phyloP scores from a whole-genome alignment of 1,140 invertebrate species.

The Hyposmocoma kahamanoa region DNA sequence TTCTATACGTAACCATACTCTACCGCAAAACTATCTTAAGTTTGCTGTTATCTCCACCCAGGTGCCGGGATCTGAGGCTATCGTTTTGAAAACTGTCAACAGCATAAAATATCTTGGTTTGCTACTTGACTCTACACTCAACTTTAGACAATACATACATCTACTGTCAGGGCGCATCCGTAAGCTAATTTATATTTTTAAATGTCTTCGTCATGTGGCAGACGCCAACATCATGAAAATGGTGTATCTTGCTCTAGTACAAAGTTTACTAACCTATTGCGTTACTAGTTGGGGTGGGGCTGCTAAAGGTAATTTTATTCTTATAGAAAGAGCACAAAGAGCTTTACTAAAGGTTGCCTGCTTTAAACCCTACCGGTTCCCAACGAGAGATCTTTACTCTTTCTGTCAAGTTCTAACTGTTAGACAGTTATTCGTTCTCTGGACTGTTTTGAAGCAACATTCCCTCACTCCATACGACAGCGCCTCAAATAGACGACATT shows the following conservation, averaged over 20 bases:
- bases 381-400: neutral
- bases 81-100: too few species aligned
- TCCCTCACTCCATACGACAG: neutral
- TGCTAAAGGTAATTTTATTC: neutral
- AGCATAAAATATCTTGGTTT: neutral
- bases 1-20: too few species aligned
- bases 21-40: too few species aligned
- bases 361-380: neutral
- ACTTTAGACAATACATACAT: neutral
- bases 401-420: neutral
- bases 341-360: neutral
- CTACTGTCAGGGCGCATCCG: neutral
- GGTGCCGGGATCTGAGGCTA: too few species aligned
- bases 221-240: neutral
- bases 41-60: too few species aligned
- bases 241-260: neutral
- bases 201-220: neutral
- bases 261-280: neutral
- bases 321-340: neutral
- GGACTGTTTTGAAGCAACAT: neutral
- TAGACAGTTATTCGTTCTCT: neutral
- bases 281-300: neutral
- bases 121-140: neutral
- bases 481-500: neutral
- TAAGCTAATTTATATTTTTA: neutral